These are phyloP conservation scores for Balaeniceps rex DNA, from an alignment of 2,113 vertebrate genomes.

Conservation along the genomic window DNA sequence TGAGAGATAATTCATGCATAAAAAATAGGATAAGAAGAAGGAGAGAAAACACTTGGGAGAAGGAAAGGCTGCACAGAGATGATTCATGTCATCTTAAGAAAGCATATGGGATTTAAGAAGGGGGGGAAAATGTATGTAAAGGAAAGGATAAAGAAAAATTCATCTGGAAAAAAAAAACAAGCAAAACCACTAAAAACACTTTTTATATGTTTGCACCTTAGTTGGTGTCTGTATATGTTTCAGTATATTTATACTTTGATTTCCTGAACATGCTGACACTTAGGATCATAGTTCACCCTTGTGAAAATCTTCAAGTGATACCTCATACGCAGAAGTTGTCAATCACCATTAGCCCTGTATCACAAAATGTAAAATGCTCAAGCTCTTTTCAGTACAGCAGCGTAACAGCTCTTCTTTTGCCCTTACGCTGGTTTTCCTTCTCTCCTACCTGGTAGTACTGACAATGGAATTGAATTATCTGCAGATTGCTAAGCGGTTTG, in stretches of 20 bases:
- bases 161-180: fast-evolving
- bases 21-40: not conserved
- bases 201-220: not conserved
- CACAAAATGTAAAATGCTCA: not conserved
- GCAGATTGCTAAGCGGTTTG: not conserved
- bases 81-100: not conserved
- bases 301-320: not conserved
- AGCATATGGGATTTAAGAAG: not conserved
- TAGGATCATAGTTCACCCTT: not conserved
- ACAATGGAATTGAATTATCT: not conserved
- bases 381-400: not conserved
- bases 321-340: not conserved
- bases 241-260: not conserved
- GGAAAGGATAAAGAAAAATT: not conserved
- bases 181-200: not conserved
- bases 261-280: not conserved
- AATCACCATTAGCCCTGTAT: not conserved
- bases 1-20: not conserved
- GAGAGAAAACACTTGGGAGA: not conserved
- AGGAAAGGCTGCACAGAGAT: not conserved
- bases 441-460: not conserved
- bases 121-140: too few relatives aligned
- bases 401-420: not conserved
- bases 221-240: not conserved
- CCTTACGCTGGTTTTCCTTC: not conserved